Evolutionary conservation across 35 echinoderm and acorn worm genomes (phyloP), one percentile per base, ranked within the genome.

Genomic region (Hemicentrotus pulcherrimus): DNA sequence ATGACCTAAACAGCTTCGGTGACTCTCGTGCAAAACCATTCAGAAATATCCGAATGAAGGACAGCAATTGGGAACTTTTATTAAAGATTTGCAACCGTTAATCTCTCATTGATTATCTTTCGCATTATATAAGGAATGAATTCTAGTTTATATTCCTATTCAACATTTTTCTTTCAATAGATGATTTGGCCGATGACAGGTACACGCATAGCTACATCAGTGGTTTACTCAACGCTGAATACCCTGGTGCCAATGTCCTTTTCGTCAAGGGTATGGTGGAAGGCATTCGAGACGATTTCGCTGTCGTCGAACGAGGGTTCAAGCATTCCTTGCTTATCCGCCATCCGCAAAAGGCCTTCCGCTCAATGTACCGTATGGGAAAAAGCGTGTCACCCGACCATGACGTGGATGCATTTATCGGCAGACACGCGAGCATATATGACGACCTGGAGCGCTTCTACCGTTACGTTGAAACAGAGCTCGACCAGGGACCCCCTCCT

Each of bases 261-360:
- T 88, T 96, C 85, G 94, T 91, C 48, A 96, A 96, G 61, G 96
- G 88, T 22, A 94, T 96, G 94, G 55, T 86, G 6, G 46, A 46
- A 46, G 96, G 61, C 9, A 30, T 96, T 9, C 6, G 58, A 18
- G 93, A 90, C 31, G 48, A 91, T 41, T 88, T 61, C 22, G 96
- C 94, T 18, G 35, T 30, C 15, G 65, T 96, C 24, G 92, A 93
- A 18, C 35, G 19, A 24, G 96, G 94, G 33, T 94, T 86, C n/a
- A 78, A 24, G 33, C 96, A 96, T 35, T 95, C 96, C 15, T 95
- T 96, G 46, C 86, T 96, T 9, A 95, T 96, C 48, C 94, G 96
- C 9, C 94, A 96, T 45, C 96, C 96, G 6, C 32, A 91, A 16
- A 95, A 91, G 52, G 41, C 95, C 24, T 88, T 95, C 32, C 18